Percentiles rank a stretch among this genome's conserved stretches.
phyloP scores from a whole-genome alignment of 2,113 vertebrate genomes.

The Burhinus bistriatus region DNA sequence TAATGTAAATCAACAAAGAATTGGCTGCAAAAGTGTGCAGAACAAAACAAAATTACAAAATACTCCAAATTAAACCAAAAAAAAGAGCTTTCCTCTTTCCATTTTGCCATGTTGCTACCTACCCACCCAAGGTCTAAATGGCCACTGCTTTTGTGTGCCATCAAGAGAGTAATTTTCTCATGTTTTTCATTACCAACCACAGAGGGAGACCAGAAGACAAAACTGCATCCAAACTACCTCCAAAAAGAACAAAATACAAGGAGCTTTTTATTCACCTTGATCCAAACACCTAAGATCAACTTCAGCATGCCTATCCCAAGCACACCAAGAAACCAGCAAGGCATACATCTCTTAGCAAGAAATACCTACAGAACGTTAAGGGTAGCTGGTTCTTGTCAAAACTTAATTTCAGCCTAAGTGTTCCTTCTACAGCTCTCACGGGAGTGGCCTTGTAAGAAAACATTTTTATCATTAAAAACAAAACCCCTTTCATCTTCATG shows the following conservation, averaged over 20 bases:
- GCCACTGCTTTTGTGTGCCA: not conserved
- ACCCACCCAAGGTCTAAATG: not conserved
- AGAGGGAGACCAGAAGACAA: not conserved
- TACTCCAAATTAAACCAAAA: not conserved
- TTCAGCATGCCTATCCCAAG: not conserved
- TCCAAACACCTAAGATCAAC: not conserved
- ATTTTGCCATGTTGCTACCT: not conserved
- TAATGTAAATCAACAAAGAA: not conserved
- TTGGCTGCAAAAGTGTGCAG: not conserved
- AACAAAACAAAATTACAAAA: not conserved
- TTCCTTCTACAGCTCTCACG: not conserved
- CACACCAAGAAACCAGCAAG: not conserved
- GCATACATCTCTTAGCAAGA: not conserved
- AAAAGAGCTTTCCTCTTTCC: not conserved
- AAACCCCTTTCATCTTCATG: not conserved
- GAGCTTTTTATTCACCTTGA: not conserved
- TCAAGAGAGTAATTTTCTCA: not conserved
- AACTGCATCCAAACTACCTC: not conserved
- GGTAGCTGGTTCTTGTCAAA: not conserved
- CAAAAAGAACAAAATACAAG: not conserved
- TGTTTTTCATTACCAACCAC: not conserved
- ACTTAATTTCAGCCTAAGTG: not conserved
- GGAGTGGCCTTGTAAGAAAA: not conserved
- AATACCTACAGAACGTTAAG: not conserved
- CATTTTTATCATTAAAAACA: not conserved